Conservation (phyloP, 2,113 vertebrate species). For the Dasypus novemcinctus region DNA sequence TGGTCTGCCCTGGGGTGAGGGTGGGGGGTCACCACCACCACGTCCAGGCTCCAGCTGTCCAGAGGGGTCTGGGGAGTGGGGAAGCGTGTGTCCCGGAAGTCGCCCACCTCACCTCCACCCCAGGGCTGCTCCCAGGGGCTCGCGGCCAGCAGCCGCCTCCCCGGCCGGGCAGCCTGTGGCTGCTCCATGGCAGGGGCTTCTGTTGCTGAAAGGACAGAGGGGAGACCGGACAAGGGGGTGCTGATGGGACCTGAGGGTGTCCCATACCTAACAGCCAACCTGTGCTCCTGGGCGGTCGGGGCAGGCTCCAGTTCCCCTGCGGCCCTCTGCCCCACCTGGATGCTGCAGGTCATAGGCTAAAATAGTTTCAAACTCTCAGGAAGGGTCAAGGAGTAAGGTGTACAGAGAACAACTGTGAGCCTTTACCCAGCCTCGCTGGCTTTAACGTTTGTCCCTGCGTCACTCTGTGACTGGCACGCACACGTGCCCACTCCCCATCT, state of each 20-base stretch:
- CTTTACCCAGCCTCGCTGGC: neutral
- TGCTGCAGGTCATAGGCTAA: neutral
- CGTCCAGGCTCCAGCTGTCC: neutral
- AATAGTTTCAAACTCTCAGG: neutral
- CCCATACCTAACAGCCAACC: neutral
- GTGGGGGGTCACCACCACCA: neutral
- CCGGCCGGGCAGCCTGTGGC: neutral
- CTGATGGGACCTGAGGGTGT: neutral
- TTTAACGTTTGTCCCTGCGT: neutral
- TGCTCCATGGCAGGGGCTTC: neutral
- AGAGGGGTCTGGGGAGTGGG: neutral
- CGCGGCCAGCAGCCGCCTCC: neutral
- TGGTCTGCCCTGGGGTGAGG: neutral
- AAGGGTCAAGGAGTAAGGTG: neutral
- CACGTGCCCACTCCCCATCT: neutral
- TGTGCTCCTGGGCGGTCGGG: neutral
- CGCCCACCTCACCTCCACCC: neutral
- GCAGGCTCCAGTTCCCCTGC: neutral
- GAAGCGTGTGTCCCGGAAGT: neutral
- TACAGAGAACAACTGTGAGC: neutral
- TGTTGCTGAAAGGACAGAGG: neutral
- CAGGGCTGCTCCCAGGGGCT: too few species aligned
- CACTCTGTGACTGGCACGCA: neutral
- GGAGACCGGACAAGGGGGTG: neutral
- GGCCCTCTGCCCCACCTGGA: neutral